Base-by-base conservation (phyloP, 2,888 invertebrate species). In the Horisme vitalbata region DNA sequence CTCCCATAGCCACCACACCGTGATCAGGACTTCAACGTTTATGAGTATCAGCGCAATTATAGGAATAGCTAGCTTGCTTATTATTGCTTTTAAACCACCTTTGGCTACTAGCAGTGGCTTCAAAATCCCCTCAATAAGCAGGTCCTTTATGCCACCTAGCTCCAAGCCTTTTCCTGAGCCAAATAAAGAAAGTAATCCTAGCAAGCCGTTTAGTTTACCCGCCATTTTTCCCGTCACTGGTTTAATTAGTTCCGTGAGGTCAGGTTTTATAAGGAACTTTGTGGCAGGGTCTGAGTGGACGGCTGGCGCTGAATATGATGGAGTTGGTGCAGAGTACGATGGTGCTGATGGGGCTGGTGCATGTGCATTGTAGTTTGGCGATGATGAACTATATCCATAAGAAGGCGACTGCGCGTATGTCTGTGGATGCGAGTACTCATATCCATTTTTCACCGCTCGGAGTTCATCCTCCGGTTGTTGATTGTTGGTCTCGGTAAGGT, bases 1-100 rank as follows among this genome's bases (percentile, higher is more conserved):
- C 31, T 90, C 90, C 90, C 90, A 90, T 24, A 90, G 47, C 89
- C 90, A 90, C 90, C 90, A 90, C 1, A 87, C 63, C 4, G 79
- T 79, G 7, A 87, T 62, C 53, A 90, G 59, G 15, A 90, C 77
- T 52, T 90, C 86, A 21, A 86, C 45, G 60, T 90, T 89, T 8
- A 90, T 83, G 45, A 87, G 67, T 11, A 89, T 30, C 44, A 90
- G 58, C 6, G 79, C 65, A 56, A 90, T 69, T 32, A 88, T 50
- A 23, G 90, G 90, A n/a, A 90, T 77, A 2, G 80, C 64, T 30
- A 89, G 56, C 59, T 83, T 88, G 58, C 79, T 77, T 27, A 90
- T 79, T 44, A 90, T 55, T 3, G 79, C 65, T 54, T 87, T 87
- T 5, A 90, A 56, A 1, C 83, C 83, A 2, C 79, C 78, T 62